phyloP scores from a whole-genome alignment of 2,888 invertebrate species.

The Morpho deidamia region DNA sequence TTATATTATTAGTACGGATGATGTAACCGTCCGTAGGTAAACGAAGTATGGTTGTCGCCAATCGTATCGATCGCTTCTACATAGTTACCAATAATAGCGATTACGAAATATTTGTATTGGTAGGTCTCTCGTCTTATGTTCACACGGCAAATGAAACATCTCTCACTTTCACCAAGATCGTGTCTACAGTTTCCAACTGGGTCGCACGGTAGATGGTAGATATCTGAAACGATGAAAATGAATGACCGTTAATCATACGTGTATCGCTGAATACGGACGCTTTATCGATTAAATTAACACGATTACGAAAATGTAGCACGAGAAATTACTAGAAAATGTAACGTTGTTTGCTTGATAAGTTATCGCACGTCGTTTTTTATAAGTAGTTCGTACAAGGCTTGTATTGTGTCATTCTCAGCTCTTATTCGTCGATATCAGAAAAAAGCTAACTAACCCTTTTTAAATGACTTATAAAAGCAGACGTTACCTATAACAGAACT shows the following conservation, averaged over 20 bases:
- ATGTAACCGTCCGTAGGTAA: conserved; percentile 49
- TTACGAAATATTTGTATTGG: conserved; percentile 62
- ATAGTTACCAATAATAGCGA: conserved; percentile 40
- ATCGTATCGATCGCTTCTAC: conserved; percentile 46
- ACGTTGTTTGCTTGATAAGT: conserved; percentile 6
- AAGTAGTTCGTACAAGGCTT: neutral
- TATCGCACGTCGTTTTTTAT: neutral
- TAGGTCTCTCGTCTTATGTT: conserved; percentile 36
- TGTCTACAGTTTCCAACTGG: conserved; percentile 43
- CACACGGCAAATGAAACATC: conserved; percentile 41
- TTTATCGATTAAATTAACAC: conserved; percentile 10
- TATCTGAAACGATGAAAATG: conserved; percentile 29
- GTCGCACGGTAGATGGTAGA: conserved; percentile 46
- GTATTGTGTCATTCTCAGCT: neutral
- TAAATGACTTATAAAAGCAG: no score
- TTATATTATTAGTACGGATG: conserved; percentile 21
- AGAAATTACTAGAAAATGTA: conserved; percentile 18
- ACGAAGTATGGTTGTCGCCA: conserved; percentile 39
- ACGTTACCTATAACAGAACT: no score
- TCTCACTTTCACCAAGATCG: conserved; percentile 63
- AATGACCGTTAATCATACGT: conserved; percentile 32
- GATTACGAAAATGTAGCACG: conserved; percentile 2
- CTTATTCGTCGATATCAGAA: no score
- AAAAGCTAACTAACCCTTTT: no score
- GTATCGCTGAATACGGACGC: conserved; percentile 24